phyloP scores from a whole-genome alignment of 2,888 invertebrate genomes.

The Strigamia transsilvanica region DNA sequence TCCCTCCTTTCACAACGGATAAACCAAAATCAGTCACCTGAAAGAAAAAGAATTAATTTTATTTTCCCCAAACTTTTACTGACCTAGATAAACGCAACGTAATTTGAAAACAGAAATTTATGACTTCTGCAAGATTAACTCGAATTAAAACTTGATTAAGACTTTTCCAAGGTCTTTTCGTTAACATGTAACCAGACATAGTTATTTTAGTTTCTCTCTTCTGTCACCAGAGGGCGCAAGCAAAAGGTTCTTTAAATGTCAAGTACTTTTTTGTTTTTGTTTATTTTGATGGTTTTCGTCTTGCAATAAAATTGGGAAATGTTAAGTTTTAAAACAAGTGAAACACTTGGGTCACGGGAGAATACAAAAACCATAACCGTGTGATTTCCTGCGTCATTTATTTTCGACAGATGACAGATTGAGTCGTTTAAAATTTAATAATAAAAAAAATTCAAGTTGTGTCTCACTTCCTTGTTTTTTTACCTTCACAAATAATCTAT shows the following conservation, averaged over 20 bases:
- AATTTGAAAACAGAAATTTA: neutral
- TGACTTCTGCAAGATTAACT: neutral
- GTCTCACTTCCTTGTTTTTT: neutral
- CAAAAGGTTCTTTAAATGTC: slow-evolving; percentile 32
- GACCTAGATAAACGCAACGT: neutral
- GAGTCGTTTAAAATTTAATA: neutral
- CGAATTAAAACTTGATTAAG: neutral
- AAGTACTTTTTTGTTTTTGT: neutral
- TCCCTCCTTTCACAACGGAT: slow-evolving; percentile 68
- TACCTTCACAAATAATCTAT: slow-evolving; percentile 68
- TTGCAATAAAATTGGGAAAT: neutral
- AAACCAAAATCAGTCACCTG: slow-evolving; percentile 69
- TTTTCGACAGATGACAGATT: neutral
- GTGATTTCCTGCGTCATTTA: neutral
- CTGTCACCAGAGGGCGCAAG: slow-evolving; percentile 4
- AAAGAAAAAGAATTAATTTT: slow-evolving; percentile 20
- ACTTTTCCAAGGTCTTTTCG: neutral
- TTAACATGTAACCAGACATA: neutral
- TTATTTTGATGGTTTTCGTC: neutral
- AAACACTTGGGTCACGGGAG: neutral
- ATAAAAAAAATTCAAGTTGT: no score
- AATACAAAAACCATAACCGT: neutral
- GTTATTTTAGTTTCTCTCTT: neutral
- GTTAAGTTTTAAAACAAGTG: no score
- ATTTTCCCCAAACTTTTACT: neutral